Evolutionary conservation across 2,797 vertebrate genomes (phyloP), one percentile per base, ranked within the genome.

Genomic region (Oryzias sinensis): DNA sequence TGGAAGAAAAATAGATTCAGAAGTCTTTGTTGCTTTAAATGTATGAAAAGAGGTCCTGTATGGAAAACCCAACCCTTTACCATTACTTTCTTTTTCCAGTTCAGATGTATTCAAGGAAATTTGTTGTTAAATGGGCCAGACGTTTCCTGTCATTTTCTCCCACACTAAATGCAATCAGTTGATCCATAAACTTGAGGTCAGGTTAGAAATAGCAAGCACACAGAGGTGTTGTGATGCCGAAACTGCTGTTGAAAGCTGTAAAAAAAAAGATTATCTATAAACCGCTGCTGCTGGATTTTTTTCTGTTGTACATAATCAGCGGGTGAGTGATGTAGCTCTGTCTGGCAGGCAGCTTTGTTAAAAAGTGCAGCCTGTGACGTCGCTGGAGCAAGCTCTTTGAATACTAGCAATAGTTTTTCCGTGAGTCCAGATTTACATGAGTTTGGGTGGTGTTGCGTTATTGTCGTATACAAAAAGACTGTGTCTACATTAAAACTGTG

Each of bases 101-200:
- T 67, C 72, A 69, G 60, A 69, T 74, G 70, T 76, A 75, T 81
- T 87, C 65, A 79, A 65, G 70, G 79, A 67, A 79, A 88, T 87
- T 76, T 89, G 81, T 82, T 85, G 87, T 87, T 85, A 80, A 90
- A 86, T 76, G 77, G 76, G 66, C 77, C 74, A 85, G 70, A 85
- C 77, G 59, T 87, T 91, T 92, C 88, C 90, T 88, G 89, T 79
- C 69, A 72, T 88, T 87, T 85, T 79, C 79, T 84, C 74, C 75
- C 76, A 77, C 77, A 80, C 76, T 84, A 76, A 89, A 87, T 43
- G 62, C 68, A 53, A 18, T 27, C 61, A 76, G 74, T 79, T 67
- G 68, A 77, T 79, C 78, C 66, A 75, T 64, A 78, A 82, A 75
- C 52, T 18, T 59, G 48, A 61, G 70, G 74, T 64, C 61, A 52